These are phyloP conservation scores for Typhlomys cinereus DNA, from an alignment of 2,113 vertebrate genomes.

Conservation along the genomic window DNA sequence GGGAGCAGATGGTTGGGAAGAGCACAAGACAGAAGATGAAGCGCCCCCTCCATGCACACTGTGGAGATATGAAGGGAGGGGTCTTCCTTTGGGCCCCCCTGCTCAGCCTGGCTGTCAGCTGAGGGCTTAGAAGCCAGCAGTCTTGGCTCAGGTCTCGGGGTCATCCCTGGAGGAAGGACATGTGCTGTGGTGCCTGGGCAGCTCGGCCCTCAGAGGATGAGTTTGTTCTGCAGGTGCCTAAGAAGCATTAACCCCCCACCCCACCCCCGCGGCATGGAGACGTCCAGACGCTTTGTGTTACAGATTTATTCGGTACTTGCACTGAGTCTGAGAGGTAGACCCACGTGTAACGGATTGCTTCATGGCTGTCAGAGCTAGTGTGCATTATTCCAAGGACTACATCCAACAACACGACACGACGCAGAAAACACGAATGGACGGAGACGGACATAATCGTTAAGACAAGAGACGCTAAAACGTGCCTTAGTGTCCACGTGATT, in stretches of 20 bases:
- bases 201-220: background rate
- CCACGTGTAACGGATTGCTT: constrained; percentile 80
- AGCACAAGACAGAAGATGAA: background rate
- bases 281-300: constrained; percentile 53
- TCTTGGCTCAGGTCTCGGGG: background rate
- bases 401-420: constrained; percentile 59
- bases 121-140: too few relatives aligned
- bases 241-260: background rate
- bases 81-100: too few relatives aligned
- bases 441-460: constrained; percentile 38
- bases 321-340: constrained; percentile 80
- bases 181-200: background rate
- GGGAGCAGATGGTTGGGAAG: too few relatives aligned
- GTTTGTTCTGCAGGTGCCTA: background rate
- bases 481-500: constrained; percentile 76
- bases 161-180: background rate
- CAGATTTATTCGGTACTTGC: constrained; percentile 87
- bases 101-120: background rate
- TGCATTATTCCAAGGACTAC: constrained; percentile 80
- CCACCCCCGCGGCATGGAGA: background rate
- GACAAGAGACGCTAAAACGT: constrained; percentile 75
- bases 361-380: constrained; percentile 76
- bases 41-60: background rate
- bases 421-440: constrained; percentile 65
- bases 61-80: background rate